Evolutionary conservation across 1,140 invertebrate genomes (phyloP).

Genomic region (Aleiodes sp.): DNA sequence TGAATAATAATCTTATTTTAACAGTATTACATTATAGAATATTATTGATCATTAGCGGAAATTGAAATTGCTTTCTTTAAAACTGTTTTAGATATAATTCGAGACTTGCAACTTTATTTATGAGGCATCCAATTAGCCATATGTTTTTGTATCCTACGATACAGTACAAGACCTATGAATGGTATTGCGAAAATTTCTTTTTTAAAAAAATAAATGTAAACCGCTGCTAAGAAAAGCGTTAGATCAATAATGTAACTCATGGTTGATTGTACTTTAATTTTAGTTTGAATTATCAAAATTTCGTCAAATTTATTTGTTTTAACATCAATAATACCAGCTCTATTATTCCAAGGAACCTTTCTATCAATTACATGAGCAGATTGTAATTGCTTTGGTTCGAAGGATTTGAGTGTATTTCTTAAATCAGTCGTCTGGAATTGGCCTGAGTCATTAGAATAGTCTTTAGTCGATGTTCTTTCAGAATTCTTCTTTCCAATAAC

Average conservation of each 20-base stretch:
- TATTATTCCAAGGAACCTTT: too few species aligned
- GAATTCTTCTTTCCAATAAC: neutral
- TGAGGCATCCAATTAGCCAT: slow-evolving; percentile 46
- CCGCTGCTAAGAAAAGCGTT: slow-evolving; percentile 74
- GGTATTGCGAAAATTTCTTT: slow-evolving; percentile 80
- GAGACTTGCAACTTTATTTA: slow-evolving; percentile 39
- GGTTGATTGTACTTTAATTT: slow-evolving; percentile 72
- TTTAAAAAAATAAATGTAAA: slow-evolving; percentile 77
- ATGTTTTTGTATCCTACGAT: slow-evolving; percentile 75
- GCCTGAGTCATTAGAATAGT: too few species aligned
- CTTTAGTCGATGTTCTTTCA: slow-evolving; percentile 6
- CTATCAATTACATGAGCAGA: too few species aligned
- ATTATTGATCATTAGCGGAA: too few species aligned
- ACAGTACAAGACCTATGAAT: slow-evolving; percentile 78
- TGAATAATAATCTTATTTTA: too few species aligned
- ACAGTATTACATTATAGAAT: too few species aligned
- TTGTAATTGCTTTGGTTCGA: too few species aligned
- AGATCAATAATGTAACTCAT: slow-evolving; percentile 77
- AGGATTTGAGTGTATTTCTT: too few species aligned
- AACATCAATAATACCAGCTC: neutral
- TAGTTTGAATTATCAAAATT: slow-evolving; percentile 64
- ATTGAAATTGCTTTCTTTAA: neutral
- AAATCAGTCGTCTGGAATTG: too few species aligned
- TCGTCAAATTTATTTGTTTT: slow-evolving; percentile 24
- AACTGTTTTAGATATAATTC: slow-evolving; percentile 34